Evolutionary conservation across 2,113 vertebrate genomes (phyloP).

Genomic region (Furnarius figulus): DNA sequence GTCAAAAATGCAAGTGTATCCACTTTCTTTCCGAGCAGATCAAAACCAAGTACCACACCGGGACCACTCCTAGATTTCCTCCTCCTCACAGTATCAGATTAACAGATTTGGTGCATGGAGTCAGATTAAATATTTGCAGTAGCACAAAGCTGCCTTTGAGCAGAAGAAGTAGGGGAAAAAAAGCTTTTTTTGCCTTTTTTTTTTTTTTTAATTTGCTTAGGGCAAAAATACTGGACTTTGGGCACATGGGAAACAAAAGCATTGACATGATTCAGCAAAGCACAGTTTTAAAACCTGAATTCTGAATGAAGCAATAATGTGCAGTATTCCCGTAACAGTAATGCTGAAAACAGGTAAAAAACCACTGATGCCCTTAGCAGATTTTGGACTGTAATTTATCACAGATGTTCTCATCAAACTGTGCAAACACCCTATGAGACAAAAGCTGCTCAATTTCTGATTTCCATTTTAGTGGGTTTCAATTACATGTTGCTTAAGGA

Average conservation of each 20-base stretch:
- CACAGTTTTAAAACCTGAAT: conserved; percentile 25
- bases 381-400: conserved; percentile 76
- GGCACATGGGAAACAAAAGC: conserved; percentile 44
- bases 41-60: conserved; percentile 49
- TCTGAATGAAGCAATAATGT: conserved; percentile 18
- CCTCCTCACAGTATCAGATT: conserved; percentile 46
- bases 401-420: conserved; percentile 79
- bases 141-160: conserved; percentile 64
- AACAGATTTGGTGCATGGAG: conserved; percentile 52
- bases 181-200: background rate
- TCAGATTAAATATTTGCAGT: conserved; percentile 65
- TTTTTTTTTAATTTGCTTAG: conserved; percentile 1
- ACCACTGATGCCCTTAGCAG: conserved; percentile 75
- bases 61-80: conserved; percentile 64
- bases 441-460: conserved; percentile 66
- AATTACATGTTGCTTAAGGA: conserved; percentile 46
- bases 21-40: conserved; percentile 51
- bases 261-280: conserved; percentile 37
- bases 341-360: conserved; percentile 77
- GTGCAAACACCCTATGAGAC: conserved; percentile 50
- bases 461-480: conserved; percentile 53
- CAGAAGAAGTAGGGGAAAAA: background rate
- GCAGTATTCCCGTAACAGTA: conserved; percentile 64
- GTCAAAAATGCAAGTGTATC: conserved; percentile 61
- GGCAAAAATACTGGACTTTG: conserved; percentile 42